These are phyloP conservation scores for Hybos culiciformis DNA, from an alignment of 2,888 invertebrate species.

Conservation along the genomic window DNA sequence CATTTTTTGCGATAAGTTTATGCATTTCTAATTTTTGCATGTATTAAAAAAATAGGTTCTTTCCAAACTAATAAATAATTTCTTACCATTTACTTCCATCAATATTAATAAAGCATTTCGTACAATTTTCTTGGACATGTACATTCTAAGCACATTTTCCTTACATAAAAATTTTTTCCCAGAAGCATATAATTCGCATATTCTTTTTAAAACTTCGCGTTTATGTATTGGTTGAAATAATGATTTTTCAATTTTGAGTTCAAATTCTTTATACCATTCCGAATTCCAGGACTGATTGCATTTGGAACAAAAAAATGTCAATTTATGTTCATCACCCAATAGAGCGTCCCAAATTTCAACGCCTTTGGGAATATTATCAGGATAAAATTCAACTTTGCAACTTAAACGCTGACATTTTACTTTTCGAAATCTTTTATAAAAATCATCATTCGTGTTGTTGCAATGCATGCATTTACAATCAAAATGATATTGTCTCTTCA, in stretches of 20 bases:
- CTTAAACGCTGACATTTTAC: neutral
- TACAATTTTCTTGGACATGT: neutral
- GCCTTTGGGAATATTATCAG: neutral
- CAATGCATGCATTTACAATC: constrained; percentile 62
- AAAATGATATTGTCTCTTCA: constrained; percentile 63
- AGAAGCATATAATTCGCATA: neutral
- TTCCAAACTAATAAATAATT: too few relatives aligned
- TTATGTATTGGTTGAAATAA: neutral
- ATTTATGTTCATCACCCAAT: neutral
- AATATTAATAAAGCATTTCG: neutral
- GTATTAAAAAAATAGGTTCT: too few relatives aligned
- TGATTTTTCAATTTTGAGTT: neutral
- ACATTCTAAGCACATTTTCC: too few relatives aligned
- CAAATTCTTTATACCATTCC: neutral
- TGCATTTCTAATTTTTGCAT: too few relatives aligned
- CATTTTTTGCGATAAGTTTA: too few relatives aligned
- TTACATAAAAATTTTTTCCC: neutral
- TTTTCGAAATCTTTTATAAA: neutral
- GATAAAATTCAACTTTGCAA: neutral
- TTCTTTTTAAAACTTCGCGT: neutral
- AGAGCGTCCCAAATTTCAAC: neutral
- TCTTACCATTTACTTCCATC: neutral
- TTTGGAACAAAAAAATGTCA: neutral
- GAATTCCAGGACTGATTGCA: neutral
- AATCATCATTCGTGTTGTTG: constrained; percentile 12